Percentiles rank a stretch among this genome's conserved stretches.
Conservation (phyloP, 2,797 vertebrate genomes). For the Arctocebus calabarensis region DNA sequence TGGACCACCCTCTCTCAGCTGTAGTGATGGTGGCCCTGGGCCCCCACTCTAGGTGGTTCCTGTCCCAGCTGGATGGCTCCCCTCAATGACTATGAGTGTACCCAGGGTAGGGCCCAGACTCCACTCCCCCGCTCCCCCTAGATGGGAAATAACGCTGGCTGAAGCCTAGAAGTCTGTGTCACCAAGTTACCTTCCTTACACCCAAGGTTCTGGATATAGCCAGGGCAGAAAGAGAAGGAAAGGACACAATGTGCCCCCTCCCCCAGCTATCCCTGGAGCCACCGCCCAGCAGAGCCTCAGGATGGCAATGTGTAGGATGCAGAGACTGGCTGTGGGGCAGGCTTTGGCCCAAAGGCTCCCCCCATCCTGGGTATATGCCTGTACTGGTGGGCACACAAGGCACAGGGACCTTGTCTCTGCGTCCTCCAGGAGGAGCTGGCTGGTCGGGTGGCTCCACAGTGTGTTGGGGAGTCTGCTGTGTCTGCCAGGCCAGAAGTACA, state of each 20-base stretch:
- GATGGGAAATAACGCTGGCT: not conserved
- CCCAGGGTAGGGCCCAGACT: not conserved
- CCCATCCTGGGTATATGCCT: not conserved
- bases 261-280: no score
- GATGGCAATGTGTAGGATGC: rapidly evolving
- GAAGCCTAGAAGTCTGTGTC: not conserved
- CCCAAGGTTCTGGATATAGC: rapidly evolving
- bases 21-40: not conserved
- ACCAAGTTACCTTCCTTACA: no score
- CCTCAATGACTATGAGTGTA: not conserved
- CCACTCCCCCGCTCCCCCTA: not conserved
- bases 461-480: not conserved
- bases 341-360: not conserved
- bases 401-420: not conserved
- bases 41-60: not conserved
- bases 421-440: no score
- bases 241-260: not conserved
- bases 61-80: no score
- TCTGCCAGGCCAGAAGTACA: not conserved
- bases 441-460: not conserved
- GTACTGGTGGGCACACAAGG: rapidly evolving
- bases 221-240: not conserved
- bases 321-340: not conserved
- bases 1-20: not conserved
- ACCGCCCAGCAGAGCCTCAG: not conserved